Base-by-base conservation (phyloP, 2,888 invertebrate species). In the Biston betularia region DNA sequence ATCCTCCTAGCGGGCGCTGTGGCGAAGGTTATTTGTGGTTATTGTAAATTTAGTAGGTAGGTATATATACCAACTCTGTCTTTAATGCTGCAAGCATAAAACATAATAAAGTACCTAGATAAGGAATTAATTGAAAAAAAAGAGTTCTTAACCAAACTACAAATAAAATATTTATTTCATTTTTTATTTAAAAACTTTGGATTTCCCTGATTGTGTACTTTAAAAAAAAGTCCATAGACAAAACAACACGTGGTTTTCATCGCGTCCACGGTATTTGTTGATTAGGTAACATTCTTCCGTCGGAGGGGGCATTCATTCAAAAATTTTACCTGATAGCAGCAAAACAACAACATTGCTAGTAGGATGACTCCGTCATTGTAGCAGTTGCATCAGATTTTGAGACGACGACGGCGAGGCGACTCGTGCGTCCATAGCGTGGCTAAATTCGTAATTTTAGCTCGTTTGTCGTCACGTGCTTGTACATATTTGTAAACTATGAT, bases 381-480 rank as follows among this genome's bases (percentile, higher is more conserved):
- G 50, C 42, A 59, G 59, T 70, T 70, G 70, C 70, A 68, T 70
- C 70, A 70, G 70, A 55, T 63, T 70, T 64, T 48, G 50, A 38
- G 38, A 61, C 59, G 49, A 61, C 59, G 49, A 49, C 65, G 49
- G 24, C 24, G 24, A 49, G 59, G 49, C 48, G 49, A 44, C 59
- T 34, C 49, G 15, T 42, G 15, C n/a, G 24, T 44, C 56, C 33
- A 38, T 56, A 33, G 49, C 45, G 15, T 15, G 35, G 12, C 44
- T 50, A 34, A 38, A 40, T 33, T 44, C 14, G 24, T 10, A 54
- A 53, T 53, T 53, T 52, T 34, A 53, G 42, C 52, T 44, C 33
- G 12, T 40, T 42, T 33, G 10, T 10, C 10, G 14, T 53, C 60
- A 60, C 53, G 60, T 60, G 60, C 10, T 53, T 40, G n/a, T n/a